Evolutionary conservation across 2,888 invertebrate species (phyloP).

Genomic region (Epinotia brunnichana): DNA sequence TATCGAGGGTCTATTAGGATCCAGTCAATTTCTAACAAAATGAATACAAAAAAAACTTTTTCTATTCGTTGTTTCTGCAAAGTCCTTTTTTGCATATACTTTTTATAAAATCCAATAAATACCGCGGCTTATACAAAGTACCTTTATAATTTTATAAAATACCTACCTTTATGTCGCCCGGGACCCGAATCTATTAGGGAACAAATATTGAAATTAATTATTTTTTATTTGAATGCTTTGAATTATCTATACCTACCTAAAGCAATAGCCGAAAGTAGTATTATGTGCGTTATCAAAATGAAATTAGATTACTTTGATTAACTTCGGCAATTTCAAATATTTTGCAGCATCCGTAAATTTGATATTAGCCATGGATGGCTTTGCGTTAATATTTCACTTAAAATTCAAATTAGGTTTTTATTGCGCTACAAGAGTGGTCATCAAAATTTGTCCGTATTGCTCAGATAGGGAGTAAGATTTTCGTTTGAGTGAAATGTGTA

Average conservation of each 20-base stretch:
- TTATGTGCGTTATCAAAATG: conserved; percentile 23
- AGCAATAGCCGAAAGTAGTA: conserved; percentile 12
- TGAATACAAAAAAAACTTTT: background rate
- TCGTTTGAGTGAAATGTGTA: conserved; percentile 23
- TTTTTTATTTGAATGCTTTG: conserved; percentile 6
- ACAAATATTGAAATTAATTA: background rate
- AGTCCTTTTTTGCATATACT: background rate
- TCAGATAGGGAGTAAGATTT: background rate
- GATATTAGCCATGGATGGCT: conserved; percentile 5
- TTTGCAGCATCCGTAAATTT: conserved; percentile 16
- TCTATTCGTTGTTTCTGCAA: background rate
- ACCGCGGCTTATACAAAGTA: conserved; percentile 15
- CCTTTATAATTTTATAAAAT: conserved; percentile 14
- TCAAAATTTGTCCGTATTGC: conserved; percentile 26
- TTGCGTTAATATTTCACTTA: conserved; percentile 28
- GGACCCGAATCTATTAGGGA: conserved; percentile 8
- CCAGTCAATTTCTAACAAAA: background rate
- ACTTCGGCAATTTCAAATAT: conserved; percentile 27
- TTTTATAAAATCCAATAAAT: conserved; percentile 21
- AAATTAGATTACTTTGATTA: conserved; percentile 31
- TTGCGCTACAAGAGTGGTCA: conserved; percentile 2
- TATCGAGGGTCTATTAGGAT: background rate
- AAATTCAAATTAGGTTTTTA: conserved; percentile 35
- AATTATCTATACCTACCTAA: conserved; percentile 8
- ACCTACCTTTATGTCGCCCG: conserved; percentile 7